Percentiles rank a stretch among this genome's conserved stretches.
Evolutionary conservation across 1,140 invertebrate genomes (phyloP).

Genomic region (Dermatophagoides farinae): DNA sequence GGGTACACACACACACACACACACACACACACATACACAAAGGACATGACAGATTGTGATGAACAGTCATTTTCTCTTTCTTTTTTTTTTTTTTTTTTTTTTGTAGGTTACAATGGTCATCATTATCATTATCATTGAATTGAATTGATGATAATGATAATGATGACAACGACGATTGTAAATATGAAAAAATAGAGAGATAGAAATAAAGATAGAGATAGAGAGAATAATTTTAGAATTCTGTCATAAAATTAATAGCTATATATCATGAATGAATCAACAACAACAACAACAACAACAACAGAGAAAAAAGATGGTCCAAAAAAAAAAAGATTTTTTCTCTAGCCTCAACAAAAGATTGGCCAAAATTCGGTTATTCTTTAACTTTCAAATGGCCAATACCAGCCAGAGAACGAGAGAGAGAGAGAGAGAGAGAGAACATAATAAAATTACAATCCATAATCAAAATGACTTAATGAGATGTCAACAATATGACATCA

Average conservation of each 20-base stretch:
- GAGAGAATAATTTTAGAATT: not conserved
- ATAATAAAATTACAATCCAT: no score
- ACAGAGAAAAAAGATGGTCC: not conserved
- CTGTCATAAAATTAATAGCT: not conserved
- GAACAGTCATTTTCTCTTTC: no score
- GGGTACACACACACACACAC: no score
- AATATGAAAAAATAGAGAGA: not conserved
- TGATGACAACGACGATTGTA: no score
- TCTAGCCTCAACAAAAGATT: not conserved
- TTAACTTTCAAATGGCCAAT: not conserved
- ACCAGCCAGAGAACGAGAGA: not conserved
- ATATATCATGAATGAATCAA: not conserved
- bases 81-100: no score
- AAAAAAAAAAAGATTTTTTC: not conserved
- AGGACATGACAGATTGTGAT: no score
- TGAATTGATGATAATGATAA: no score
- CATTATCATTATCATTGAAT: no score
- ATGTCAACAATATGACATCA: not conserved
- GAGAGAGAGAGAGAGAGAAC: not conserved
- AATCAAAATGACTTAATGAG: constrained; percentile 10
- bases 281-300: not conserved
- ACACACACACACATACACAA: no score
- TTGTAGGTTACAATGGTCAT: no score
- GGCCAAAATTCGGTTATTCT: not conserved
- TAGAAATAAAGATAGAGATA: not conserved